A percentile compares a stretch with the other conserved stretches of the same genome.
These are phyloP conservation scores for Drosophila parthenogenetica DNA, from an alignment of 2,888 invertebrate genomes.

Conservation along the genomic window DNA sequence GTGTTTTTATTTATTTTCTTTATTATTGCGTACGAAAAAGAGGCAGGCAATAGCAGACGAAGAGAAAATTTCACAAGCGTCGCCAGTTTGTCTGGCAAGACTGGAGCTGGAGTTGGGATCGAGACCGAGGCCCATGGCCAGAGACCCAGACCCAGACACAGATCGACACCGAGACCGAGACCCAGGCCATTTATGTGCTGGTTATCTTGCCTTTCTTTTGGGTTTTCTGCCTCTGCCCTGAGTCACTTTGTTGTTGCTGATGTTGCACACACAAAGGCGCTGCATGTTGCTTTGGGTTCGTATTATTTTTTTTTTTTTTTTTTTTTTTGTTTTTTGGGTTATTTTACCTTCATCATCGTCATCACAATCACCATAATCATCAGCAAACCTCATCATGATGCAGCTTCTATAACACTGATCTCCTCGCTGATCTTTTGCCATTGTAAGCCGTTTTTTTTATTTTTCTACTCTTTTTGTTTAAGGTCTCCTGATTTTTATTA, in stretches of 20 bases:
- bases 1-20: conserved; percentile 72
- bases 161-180: conserved; percentile 11
- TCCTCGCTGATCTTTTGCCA: conserved; percentile 63
- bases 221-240: conserved; percentile 48
- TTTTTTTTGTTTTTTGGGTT: conserved; percentile 49
- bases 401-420: conserved; percentile 54
- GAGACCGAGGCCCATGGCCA: conserved; percentile 17
- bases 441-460: conserved; percentile 37
- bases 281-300: conserved; percentile 58
- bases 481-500: conserved; percentile 29
- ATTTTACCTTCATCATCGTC: conserved; percentile 63
- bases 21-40: conserved; percentile 73
- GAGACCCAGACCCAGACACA: conserved; percentile 27
- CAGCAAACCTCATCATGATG: conserved; percentile 18
- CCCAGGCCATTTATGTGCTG: conserved; percentile 67
- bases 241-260: conserved; percentile 52
- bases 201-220: conserved; percentile 67
- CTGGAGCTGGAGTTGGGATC: conserved; percentile 5
- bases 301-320: conserved; percentile 27
- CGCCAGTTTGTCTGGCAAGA: conserved; percentile 83
- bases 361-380: conserved; percentile 27
- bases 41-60: conserved; percentile 57
- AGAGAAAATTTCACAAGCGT: conserved; percentile 82
- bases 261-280: conserved; percentile 54
- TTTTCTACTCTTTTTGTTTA: conserved; percentile 23